Conservation (phyloP, 2,888 invertebrate genomes). For the Melanotus villosus region DNA sequence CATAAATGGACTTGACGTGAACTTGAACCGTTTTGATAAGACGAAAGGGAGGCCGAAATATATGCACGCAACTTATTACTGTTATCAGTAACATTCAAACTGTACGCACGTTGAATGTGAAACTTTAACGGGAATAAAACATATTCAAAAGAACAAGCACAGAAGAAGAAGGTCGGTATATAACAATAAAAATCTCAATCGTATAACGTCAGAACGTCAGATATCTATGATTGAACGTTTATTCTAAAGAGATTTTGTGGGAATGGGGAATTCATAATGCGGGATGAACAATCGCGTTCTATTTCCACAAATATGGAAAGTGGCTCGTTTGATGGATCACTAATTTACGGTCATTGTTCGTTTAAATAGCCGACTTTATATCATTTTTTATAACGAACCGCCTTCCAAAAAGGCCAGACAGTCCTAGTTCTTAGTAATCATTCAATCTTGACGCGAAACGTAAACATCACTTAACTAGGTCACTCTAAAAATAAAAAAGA, state of each 20-base stretch:
- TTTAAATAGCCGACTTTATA: slow-evolving; percentile 25
- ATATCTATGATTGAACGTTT: slow-evolving; percentile 45
- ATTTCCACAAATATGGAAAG: slow-evolving; percentile 44
- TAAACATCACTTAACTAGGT: no score
- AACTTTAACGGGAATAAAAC: slow-evolving; percentile 9
- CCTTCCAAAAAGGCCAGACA: neutral
- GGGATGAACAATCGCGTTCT: slow-evolving; percentile 42
- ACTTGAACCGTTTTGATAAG: slow-evolving; percentile 5
- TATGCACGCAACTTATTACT: neutral
- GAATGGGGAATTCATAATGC: slow-evolving; percentile 42
- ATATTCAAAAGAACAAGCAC: slow-evolving; percentile 16
- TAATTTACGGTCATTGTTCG: slow-evolving; percentile 43
- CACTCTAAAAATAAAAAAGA: no score
- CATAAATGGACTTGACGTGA: neutral
- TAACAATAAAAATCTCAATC: slow-evolving; percentile 46
- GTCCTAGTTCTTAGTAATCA: neutral
- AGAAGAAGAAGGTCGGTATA: slow-evolving; percentile 32
- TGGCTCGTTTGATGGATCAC: slow-evolving; percentile 41
- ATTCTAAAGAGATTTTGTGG: slow-evolving; percentile 38
- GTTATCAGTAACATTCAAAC: slow-evolving; percentile 17
- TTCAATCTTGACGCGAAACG: neutral
- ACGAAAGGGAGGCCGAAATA: no score
- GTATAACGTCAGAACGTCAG: slow-evolving; percentile 42
- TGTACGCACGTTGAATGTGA: neutral
- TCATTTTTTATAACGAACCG: neutral